Conservation (phyloP, 1,140 invertebrate species). For the Ericerus pela region DNA sequence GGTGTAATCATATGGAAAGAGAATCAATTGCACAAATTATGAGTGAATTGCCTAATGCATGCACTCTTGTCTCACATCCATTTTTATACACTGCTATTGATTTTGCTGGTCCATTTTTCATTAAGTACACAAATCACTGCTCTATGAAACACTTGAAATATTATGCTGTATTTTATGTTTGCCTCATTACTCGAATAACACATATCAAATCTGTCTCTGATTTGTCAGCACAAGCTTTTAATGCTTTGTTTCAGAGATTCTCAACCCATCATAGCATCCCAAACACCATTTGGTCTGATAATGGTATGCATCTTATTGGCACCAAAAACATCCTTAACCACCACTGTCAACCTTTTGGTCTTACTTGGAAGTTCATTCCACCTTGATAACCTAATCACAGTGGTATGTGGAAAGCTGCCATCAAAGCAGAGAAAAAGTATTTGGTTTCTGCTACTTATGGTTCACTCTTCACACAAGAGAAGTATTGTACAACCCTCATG, state of each 20-base stretch:
- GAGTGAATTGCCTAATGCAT: slow-evolving; percentile 18
- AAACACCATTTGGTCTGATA: slow-evolving; percentile 13
- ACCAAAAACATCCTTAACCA: slow-evolving; percentile 16
- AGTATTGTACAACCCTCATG: slow-evolving; percentile 24
- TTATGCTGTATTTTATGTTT: slow-evolving; percentile 23
- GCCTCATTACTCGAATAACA: slow-evolving; percentile 22
- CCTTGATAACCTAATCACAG: not conserved
- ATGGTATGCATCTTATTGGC: slow-evolving; percentile 19
- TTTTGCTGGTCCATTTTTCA: slow-evolving; percentile 19
- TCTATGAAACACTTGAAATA: not conserved
- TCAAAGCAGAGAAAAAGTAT: slow-evolving; percentile 19
- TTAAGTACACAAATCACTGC: not conserved
- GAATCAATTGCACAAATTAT: slow-evolving; percentile 16
- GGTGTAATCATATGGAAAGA: slow-evolving; percentile 15
- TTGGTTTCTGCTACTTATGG: not conserved
- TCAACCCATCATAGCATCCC: slow-evolving; percentile 18
- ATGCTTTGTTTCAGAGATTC: slow-evolving; percentile 29
- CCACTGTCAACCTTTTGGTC: not conserved
- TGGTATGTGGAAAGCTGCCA: slow-evolving; percentile 24
- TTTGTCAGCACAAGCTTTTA: slow-evolving; percentile 22
- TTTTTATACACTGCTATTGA: slow-evolving; percentile 20
- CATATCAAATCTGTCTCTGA: slow-evolving; percentile 25
- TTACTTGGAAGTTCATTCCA: not conserved
- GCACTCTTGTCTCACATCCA: slow-evolving; percentile 16
- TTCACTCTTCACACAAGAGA: slow-evolving; percentile 23